Evolutionary conservation across 2,888 invertebrate species (phyloP), one percentile per base, ranked within the genome.

Genomic region (Cheilosia variabilis): DNA sequence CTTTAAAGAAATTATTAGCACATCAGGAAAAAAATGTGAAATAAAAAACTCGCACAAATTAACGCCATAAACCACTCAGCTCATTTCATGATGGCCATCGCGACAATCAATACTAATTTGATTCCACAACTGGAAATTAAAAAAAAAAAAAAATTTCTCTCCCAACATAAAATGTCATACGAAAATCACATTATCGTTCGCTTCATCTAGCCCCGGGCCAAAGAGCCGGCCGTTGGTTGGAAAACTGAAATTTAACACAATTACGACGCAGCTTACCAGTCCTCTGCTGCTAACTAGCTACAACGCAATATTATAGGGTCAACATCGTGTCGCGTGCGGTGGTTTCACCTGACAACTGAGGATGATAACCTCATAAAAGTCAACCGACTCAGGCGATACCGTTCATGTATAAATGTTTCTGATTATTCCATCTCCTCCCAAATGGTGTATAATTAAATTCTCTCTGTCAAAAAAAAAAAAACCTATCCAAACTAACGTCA

Each of bases 191-290:
- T 84, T 84, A 84, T 84, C 75, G 37, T 22, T 41, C 66, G 80
- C 65, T 65, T 65, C 71, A 84, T 80, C 66, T 31, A 71, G 75
- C 84, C 65, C 19, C 27, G 37, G 47, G 80, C 52, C 24, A 19
- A 34, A 66, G 58, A 41, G 17, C 47, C 41, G 80, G 73, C 58
- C 69, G 58, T 41, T 71, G 65, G 65, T 75, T 58, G 53, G 79
- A 79, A 84, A 84, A 71, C 84, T 84, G 84, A 80, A 80, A 66
- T 80, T 80, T 84, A 84, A 84, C 80, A 52, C 80, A 84, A 84
- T 80, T 84, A 84, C 22, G 15, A 27, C 9, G 24, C 47, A 47
- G 69, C 73, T 76, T 65, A 63, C 80, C 80, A 80, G 72, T 75
- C 66, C 75, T 63, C 73, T 37, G 37, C 3, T 13, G 37, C 37